Evolutionary conservation across 2,888 invertebrate genomes (phyloP), one percentile per base, ranked within the genome.

Genomic region (Autographa gamma): DNA sequence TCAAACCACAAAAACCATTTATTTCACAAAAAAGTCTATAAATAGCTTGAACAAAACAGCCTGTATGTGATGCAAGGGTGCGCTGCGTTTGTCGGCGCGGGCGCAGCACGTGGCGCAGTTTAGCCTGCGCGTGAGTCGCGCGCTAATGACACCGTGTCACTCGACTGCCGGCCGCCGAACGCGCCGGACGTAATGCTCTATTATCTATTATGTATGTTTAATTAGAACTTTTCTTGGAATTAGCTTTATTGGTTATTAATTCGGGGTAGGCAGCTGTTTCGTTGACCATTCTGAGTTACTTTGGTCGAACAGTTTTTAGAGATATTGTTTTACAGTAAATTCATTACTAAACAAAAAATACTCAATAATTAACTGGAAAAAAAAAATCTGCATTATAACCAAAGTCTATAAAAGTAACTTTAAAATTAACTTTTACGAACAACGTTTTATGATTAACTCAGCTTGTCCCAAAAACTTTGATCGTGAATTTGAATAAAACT

Each of bases 101-200:
- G 79, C 85, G 76, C 86, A 85, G 91, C 94, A 94, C 94, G 95
- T 93, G 95, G 88, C 93, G 90, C 90, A 92, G 93, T 94, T 94
- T 94, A 93, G 88, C 86, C 83, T 77, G 93, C 91, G 90, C 95
- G 95, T 95, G 95, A 92, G 91, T 87, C 80, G 95, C 88, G 90
- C 93, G 89, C 91, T 94, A 94, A 95, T 95, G 92, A 92, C 88
- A 77, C 86, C 76, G 83, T 88, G 90, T 89, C 91, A 85, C 84
- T 77, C 80, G 84, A 84, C 87, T 84, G 72, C 84, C 84, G 76
- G 75, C 80, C 86, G 83, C 82, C 83, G 82, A 83, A 80, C 79
- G 80, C 82, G 85, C 83, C 85, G 88, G 87, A 87, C 84, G 80
- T 78, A 63, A 70, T 73, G 71, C 77, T 64, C 75, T 78, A 78